Evolutionary conservation across 2,797 vertebrate species (phyloP).

Genomic region (Spea hammondii): DNA sequence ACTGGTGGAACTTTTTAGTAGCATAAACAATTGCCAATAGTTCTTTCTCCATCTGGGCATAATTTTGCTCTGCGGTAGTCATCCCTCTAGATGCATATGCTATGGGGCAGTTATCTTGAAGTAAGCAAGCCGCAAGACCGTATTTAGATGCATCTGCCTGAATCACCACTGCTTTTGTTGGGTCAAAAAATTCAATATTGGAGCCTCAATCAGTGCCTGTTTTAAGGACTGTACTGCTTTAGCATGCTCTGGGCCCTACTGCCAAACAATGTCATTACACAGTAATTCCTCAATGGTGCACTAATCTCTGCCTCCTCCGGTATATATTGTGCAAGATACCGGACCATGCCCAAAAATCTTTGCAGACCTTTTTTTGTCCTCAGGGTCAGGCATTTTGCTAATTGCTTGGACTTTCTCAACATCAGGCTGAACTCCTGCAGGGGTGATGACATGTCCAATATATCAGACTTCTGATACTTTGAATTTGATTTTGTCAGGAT

Average conservation of each 20-base stretch:
- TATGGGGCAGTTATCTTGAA: neutral
- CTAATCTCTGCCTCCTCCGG: slow-evolving; percentile 28
- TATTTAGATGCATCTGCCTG: slow-evolving; percentile 1
- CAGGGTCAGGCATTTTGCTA: slow-evolving; percentile 37
- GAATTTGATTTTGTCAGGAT: slow-evolving; percentile 27
- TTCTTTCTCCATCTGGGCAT: neutral
- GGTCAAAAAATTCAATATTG: neutral
- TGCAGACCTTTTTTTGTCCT: slow-evolving; percentile 24
- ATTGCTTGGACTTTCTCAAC: slow-evolving; percentile 22
- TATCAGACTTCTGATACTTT: slow-evolving; percentile 45
- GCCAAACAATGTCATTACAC: slow-evolving; percentile 31
- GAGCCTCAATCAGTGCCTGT: neutral
- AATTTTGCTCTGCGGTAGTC: neutral
- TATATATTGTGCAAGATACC: slow-evolving; percentile 26
- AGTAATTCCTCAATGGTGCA: slow-evolving; percentile 42
- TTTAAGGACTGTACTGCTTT: neutral
- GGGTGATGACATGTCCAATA: slow-evolving; percentile 45
- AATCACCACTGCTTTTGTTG: no score
- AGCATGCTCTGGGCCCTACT: slow-evolving; percentile 29
- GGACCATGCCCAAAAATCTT: slow-evolving; percentile 1
- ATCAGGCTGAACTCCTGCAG: slow-evolving; percentile 22
- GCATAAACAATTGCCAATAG: neutral
- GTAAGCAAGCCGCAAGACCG: neutral
- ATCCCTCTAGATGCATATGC: neutral
- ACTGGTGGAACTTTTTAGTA: neutral